Evolutionary conservation across 2,797 vertebrate species (phyloP), one percentile per base, ranked within the genome.

Genomic region (Sebastes vulpes): DNA sequence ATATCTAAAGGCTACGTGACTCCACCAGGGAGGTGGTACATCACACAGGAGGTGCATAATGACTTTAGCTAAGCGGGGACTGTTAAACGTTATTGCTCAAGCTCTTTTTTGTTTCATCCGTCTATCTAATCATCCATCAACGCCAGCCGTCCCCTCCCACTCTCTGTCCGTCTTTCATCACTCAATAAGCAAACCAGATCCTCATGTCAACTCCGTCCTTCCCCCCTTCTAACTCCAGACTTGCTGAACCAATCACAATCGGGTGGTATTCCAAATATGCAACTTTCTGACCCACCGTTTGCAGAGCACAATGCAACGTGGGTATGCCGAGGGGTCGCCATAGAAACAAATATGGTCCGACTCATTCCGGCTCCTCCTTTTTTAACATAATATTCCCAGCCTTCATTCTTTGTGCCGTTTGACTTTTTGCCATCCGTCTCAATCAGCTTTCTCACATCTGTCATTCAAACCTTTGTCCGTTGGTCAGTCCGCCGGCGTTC

Each of bases 131-230:
- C 92, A 94, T 95, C 89, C 79, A 86, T 96, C 94, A 91, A 26
- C 52, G 87, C 87, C 92, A 29, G 78, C 74, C 63, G 3, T 42
- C 76, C 72, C 88, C 88, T 79, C 89, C 91, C 93, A 91, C 90
- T 82, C 88, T 26, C 90, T 85, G 87, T 92, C 86, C 69, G 3
- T 90, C 94, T 92, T 92, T 95, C 92, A 89, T 89, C 90, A 21
- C 91, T 93, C 92, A 94, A 94, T 95, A 95, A 95, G 92, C 92
- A 90, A 85, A 91, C 87, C 89, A 94, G 92, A 94, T 92, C 93
- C 90, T 87, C 82, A 64, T 87, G 91, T 95, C 93, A 82, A 86
- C 69, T 73, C 71, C 2, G 76, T 12, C 67, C 84, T 64, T 82
- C 80, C 90, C 91, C 12, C 11, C 77, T 32, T 1, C 18, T 50